A percentile compares a stretch with the other conserved stretches of the same genome.
Evolutionary conservation across 1,140 invertebrate species (phyloP).

Genomic region (Battus philenor): DNA sequence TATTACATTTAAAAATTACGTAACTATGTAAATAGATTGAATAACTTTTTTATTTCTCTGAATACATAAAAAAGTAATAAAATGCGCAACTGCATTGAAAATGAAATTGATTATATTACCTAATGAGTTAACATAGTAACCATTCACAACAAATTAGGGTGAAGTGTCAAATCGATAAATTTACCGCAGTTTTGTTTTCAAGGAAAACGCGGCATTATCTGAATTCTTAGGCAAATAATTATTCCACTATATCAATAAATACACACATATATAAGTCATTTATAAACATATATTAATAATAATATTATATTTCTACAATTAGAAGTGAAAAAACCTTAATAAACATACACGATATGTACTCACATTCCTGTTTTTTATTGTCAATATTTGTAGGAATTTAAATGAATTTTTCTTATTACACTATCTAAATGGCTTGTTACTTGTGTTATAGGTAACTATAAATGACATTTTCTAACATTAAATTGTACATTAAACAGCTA

Average conservation of each 20-base stretch:
- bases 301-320: too few species aligned
- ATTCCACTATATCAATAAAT: too few species aligned
- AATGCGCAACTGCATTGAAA: background rate
- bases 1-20: slow-evolving; percentile 8
- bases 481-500: slow-evolving; percentile 57
- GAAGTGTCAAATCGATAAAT: slow-evolving; percentile 75
- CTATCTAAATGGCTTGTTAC: slow-evolving; percentile 64
- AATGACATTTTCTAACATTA: slow-evolving; percentile 65
- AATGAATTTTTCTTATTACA: slow-evolving; percentile 40
- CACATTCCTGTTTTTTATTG: slow-evolving; percentile 53
- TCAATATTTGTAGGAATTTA: slow-evolving; percentile 45
- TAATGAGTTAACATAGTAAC: slow-evolving; percentile 37
- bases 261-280: too few species aligned
- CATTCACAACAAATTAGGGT: slow-evolving; percentile 58
- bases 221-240: slow-evolving; percentile 7
- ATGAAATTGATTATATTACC: slow-evolving; percentile 24
- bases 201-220: slow-evolving; percentile 26
- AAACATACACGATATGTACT: slow-evolving; percentile 27
- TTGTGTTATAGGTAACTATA: slow-evolving; percentile 42
- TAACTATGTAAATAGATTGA: background rate
- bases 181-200: slow-evolving; percentile 75
- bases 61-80: background rate
- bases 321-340: slow-evolving; percentile 22
- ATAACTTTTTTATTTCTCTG: background rate
- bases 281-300: too few species aligned